Conservation (phyloP, 1,140 invertebrate species). For the Drosophila serrata region DNA sequence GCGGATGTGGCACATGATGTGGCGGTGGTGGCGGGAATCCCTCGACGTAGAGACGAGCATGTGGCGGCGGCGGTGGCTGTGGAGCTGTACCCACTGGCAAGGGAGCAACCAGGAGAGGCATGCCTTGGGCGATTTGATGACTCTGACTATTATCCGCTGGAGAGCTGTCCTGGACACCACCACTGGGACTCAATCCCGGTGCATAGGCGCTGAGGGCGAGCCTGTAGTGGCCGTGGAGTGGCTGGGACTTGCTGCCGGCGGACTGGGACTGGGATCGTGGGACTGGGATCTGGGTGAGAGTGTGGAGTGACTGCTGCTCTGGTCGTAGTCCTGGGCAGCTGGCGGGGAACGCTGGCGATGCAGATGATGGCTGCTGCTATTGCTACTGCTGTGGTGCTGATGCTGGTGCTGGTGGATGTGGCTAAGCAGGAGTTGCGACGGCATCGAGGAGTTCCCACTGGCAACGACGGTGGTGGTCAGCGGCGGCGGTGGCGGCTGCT, state of each 20-base stretch:
- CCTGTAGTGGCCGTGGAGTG: conserved; percentile 70
- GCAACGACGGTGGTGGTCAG: conserved; percentile 25
- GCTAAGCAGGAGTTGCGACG: conserved; percentile 77
- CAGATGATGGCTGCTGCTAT: conserved; percentile 53
- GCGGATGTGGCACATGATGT: conserved; percentile 63
- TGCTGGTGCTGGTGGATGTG: conserved; percentile 69
- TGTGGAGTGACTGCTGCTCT: conserved; percentile 72
- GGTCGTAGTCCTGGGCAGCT: conserved; percentile 63
- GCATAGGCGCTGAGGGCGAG: conserved; percentile 70
- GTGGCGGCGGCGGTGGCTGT: conserved; percentile 37
- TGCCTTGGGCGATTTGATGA: conserved; percentile 17
- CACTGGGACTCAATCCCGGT: conserved; percentile 50
- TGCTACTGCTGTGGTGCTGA: conserved; percentile 30
- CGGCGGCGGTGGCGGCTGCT: conserved; percentile 74
- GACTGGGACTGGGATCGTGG: conserved; percentile 50
- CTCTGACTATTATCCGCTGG: conserved; percentile 22
- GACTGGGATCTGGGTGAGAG: conserved; percentile 66
- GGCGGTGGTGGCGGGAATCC: conserved; percentile 47
- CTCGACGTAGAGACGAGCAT: conserved; percentile 70
- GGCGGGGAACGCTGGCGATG: conserved; percentile 30
- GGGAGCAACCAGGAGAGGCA: conserved; percentile 74
- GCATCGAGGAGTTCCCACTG: conserved; percentile 49
- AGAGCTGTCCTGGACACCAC: conserved; percentile 15
- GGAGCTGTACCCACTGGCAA: conserved; percentile 57
- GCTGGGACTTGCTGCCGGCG: conserved; percentile 57